phyloP scores from a whole-genome alignment of 2,888 invertebrate species.

The Thera obeliscata region DNA sequence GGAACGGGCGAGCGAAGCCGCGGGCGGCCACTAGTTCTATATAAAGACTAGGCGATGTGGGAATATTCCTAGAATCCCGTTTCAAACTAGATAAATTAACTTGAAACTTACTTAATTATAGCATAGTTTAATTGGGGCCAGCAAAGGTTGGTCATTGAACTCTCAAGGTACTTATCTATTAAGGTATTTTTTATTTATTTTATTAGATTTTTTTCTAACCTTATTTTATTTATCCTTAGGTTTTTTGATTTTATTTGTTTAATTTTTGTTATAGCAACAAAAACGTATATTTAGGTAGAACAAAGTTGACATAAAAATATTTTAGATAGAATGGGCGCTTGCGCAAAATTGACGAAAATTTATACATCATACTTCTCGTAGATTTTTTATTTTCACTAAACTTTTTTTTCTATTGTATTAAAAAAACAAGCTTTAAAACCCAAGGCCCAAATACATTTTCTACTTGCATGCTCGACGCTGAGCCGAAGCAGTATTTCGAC shows the following conservation, averaged over 20 bases:
- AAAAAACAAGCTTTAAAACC: neutral
- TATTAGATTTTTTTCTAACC: no score
- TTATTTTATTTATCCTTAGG: no score
- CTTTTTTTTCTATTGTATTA: neutral
- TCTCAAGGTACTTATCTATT: neutral
- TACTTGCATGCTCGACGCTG: neutral
- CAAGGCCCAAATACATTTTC: neutral
- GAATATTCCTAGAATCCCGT: neutral
- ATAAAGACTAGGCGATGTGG: neutral
- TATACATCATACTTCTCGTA: no score
- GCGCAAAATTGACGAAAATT: no score
- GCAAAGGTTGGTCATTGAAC: neutral
- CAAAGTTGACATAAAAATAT: no score
- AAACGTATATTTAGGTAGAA: no score
- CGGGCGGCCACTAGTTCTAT: neutral
- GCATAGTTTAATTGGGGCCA: neutral
- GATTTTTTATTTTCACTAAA: no score
- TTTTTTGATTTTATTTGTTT: no score
- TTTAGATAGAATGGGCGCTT: no score
- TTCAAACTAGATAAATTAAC: neutral
- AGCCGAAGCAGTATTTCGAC: slow-evolving; percentile 3
- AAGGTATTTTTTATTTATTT: no score
- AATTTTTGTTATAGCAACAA: no score
- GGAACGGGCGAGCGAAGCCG: no score
- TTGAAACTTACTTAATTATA: neutral